Base-by-base conservation (phyloP, 2,113 vertebrate species). In the Danionella cerebrum region DNA sequence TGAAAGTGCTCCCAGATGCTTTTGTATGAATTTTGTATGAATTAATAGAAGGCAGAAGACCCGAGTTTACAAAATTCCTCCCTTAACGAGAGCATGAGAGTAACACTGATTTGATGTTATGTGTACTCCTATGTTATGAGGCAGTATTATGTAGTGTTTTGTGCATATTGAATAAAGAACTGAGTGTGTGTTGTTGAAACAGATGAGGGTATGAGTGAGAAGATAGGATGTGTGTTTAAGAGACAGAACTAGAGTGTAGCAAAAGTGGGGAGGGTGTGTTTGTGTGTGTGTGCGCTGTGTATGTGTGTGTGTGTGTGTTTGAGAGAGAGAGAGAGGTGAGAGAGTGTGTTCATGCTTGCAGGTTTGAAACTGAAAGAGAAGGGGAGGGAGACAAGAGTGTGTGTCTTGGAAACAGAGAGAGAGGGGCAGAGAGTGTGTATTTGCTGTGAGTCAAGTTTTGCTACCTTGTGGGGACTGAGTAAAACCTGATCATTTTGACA, bases 201-300 rank as follows among this genome's bases (percentile, higher is more conserved):
- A n/a, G n/a, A 74, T 39, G 64, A 14, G 13, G 42, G 55, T 33
- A 18, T 41, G 47, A 35, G 59, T 12, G 47, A 31, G 48, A 19
- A 47, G 12, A 10, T 39, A 36, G 67, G 21, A 36, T 35, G 50
- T 35, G 50, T 45, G 45, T 48, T 48, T 16, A 39, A 14, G 69
- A 42, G 48, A 73, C 70, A 72, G 79, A 69, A 66, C 74, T 69
- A 73, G 70, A 76, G 74, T 76, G 74, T 73, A 76, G 78, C 72
- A 73, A 69, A 82, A 67, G 76, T 76, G 72, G 77, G 78, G 76
- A 67, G 71, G 73, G 75, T 65, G 71, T 67, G 69, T 69, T 69
- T 70, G 65, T 39, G 63, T 16, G 57, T 35, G 58, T 52, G 51
- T 45, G 38, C 45, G 67, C 18, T 31, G 24, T 51, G 58, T 59